These are phyloP conservation scores for Taenioides sp. DNA, from an alignment of 2,797 vertebrate genomes.

Conservation along the genomic window DNA sequence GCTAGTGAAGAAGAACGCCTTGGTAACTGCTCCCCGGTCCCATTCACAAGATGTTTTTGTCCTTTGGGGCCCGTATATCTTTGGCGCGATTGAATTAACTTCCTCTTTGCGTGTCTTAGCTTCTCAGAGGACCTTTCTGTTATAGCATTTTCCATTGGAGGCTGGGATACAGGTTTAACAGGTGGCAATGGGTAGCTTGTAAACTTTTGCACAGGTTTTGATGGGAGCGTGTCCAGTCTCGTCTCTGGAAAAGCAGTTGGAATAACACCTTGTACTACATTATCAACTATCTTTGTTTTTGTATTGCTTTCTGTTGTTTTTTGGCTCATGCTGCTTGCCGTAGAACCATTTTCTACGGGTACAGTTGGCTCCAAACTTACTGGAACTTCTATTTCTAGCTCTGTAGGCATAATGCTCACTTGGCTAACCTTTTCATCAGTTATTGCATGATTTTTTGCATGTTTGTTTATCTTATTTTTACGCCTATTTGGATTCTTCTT, in stretches of 20 bases:
- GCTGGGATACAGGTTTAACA: slow-evolving; percentile 37
- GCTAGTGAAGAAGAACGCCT: slow-evolving; percentile 34
- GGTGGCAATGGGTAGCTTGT: slow-evolving; percentile 36
- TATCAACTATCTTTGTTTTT: slow-evolving; percentile 33
- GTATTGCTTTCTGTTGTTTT: slow-evolving; percentile 38
- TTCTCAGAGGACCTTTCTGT: slow-evolving; percentile 19
- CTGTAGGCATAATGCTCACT: slow-evolving; percentile 31
- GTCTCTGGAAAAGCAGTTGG: slow-evolving; percentile 45
- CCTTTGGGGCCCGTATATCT: slow-evolving; percentile 16
- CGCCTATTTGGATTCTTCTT: slow-evolving; percentile 76
- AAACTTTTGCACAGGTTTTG: slow-evolving; percentile 36
- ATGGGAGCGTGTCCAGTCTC: slow-evolving; percentile 24
- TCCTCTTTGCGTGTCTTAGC: slow-evolving; percentile 35
- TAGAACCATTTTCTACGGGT: slow-evolving; percentile 58
- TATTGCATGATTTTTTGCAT: slow-evolving; percentile 19
- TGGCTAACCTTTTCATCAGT: slow-evolving; percentile 25
- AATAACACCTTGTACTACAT: slow-evolving; percentile 29
- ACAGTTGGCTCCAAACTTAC: slow-evolving; percentile 52
- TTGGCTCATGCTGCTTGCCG: slow-evolving; percentile 63
- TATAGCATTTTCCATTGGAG: slow-evolving; percentile 18
- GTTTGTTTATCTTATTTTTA: slow-evolving; percentile 70
- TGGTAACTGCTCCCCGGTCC: slow-evolving; percentile 26
- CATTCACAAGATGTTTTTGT: slow-evolving; percentile 23
- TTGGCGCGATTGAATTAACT: slow-evolving; percentile 26
- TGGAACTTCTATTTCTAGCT: slow-evolving; percentile 53